Evolutionary conservation across 1,140 invertebrate species (phyloP).

Genomic region (Parapsyche elsis): DNA sequence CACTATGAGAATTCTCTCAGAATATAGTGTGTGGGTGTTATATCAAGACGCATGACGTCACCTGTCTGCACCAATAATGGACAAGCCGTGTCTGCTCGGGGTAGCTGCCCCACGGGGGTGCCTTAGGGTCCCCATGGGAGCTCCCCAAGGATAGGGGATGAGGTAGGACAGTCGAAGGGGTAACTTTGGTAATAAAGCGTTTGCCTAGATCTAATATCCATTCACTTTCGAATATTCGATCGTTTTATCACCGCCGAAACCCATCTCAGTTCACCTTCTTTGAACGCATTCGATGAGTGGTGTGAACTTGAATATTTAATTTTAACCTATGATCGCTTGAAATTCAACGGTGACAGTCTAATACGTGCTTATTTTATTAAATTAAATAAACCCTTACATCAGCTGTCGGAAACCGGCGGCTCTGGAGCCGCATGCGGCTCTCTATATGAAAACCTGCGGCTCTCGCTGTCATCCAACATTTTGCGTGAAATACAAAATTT

Average conservation of each 20-base stretch:
- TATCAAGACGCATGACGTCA: constrained; percentile 46
- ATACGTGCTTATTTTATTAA: no score
- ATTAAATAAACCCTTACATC: no score
- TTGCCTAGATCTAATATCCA: constrained; percentile 45
- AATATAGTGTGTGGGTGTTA: neutral
- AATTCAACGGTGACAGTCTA: no score
- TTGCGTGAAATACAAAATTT: no score
- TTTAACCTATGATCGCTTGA: no score
- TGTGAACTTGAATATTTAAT: no score
- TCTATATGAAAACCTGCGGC: no score
- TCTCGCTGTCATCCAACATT: no score
- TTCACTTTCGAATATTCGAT: constrained; percentile 36
- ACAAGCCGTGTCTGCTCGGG: constrained; percentile 41
- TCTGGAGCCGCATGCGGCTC: no score
- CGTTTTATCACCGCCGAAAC: constrained; percentile 31
- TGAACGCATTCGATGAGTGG: no score
- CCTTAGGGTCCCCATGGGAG: constrained; percentile 36
- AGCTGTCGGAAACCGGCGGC: no score
- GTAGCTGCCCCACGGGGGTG: constrained; percentile 14
- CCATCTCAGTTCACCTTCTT: no score
- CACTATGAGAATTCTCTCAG: neutral
- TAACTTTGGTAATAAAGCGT: constrained; percentile 45
- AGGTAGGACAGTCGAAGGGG: constrained; percentile 32
- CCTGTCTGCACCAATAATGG: constrained; percentile 45
- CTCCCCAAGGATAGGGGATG: neutral